Evolutionary conservation across 2,113 vertebrate species (phyloP), one percentile per base, ranked within the genome.

Genomic region (Xyrauchen texanus): DNA sequence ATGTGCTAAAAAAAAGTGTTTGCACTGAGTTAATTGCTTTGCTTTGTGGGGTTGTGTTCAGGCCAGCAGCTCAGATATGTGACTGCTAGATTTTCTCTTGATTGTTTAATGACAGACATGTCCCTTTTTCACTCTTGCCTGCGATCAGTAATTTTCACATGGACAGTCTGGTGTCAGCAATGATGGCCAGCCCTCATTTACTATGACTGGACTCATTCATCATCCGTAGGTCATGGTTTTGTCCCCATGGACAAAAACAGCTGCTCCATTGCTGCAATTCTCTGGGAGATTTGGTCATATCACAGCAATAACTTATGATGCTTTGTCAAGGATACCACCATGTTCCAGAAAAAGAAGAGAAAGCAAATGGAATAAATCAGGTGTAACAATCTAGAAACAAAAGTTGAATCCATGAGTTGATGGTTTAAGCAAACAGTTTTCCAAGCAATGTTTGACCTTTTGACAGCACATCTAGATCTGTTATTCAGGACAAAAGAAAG

Each of bases 1-100:
- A 44, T 21, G 8, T 16, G 42, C 21, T 34, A 34, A 34, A 34
- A n/a, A n/a, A 34, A 34, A 34, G 21, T 34, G 21, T 34, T 34
- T n/a, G 46, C 13, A 15, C 34, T 73, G 42, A 73, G 55, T 8
- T 15, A 60, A 73, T 55, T 73, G 70, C 57, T 45, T 60, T 44
- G 12, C 13, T n/a, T 15, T n/a, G 7, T 44, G 69, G 52, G 53
- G 52, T 42, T 45, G 44, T 13, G 51, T 44, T 4, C 21, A 71
- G 52, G 53, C 53, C 34, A 58, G 46, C 53, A 16, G 21, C 11
- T 44, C 68, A 21, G 34, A 68, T 15, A 7, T 9, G 11, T 52
- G 16, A 42, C 69, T 53, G 44, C 4, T 13, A 58, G 4, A 21
- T 44, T n/a, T 6, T 7, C 5, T 7, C 16, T 8, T 15, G 55